These are phyloP conservation scores for Orycteropus afer DNA, from an alignment of 2,113 vertebrate species.

Conservation along the genomic window DNA sequence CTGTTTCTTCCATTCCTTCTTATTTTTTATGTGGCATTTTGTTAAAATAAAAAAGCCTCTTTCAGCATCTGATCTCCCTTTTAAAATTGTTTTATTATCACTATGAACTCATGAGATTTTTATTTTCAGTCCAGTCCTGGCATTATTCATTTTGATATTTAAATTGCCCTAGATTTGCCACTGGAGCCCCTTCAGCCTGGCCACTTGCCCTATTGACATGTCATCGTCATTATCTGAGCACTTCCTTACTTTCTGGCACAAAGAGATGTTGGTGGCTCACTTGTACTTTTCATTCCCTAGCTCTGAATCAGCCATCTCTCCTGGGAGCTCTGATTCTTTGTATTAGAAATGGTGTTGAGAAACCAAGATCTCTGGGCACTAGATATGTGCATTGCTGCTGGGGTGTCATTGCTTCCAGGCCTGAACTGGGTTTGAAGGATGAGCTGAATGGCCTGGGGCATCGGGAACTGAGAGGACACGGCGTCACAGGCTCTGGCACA, in stretches of 20 bases:
- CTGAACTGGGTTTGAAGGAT: neutral
- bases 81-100: neutral
- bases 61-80: neutral
- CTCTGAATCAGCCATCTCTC: neutral
- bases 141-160: neutral
- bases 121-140: neutral
- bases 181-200: neutral
- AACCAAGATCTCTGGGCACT: neutral
- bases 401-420: neutral
- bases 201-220: neutral
- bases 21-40: neutral
- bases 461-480: fast-evolving
- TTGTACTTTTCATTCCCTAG: neutral
- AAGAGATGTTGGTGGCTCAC: neutral
- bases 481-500: neutral
- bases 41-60: neutral
- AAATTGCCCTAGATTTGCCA: neutral
- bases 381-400: fast-evolving
- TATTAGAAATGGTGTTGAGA: neutral
- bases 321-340: neutral
- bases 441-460: neutral
- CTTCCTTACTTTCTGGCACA: neutral
- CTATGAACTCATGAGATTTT: neutral
- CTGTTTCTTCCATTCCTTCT: neutral
- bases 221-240: neutral